Conservation (phyloP, 2,797 vertebrate species). For the Ptychobarbus kaznakovi region DNA sequence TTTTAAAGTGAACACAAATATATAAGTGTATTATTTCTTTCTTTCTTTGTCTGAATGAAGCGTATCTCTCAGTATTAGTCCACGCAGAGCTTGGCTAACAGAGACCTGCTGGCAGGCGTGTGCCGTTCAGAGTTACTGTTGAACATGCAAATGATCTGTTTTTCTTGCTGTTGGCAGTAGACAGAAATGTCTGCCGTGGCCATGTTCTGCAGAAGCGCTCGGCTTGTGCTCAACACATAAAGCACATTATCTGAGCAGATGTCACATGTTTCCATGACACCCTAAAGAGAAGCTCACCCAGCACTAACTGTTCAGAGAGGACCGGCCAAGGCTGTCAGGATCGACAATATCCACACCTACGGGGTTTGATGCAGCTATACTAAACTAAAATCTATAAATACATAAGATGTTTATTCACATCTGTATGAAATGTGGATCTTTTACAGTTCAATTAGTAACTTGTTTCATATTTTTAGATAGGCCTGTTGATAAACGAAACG, state of each 20-base stretch:
- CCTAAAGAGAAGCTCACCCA: conserved; percentile 48
- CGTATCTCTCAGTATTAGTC: neutral
- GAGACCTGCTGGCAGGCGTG: conserved; percentile 13
- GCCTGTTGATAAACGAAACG: neutral
- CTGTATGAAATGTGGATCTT: neutral
- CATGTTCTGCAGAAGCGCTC: conserved; percentile 46
- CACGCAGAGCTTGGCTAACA: conserved; percentile 12
- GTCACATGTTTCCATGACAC: conserved; percentile 77
- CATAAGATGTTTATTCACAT: neutral
- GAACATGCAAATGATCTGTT: conserved; percentile 61
- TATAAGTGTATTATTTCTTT: neutral
- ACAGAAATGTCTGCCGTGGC: conserved; percentile 33
- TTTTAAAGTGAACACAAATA: neutral
- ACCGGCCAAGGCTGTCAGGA: neutral
- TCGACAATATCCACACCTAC: neutral
- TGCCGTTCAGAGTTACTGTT: conserved; percentile 64
- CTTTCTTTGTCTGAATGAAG: neutral
- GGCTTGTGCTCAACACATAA: conserved; percentile 34
- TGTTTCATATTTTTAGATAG: neutral
- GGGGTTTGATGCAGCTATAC: neutral
- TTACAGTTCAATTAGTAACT: neutral
- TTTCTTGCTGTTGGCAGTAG: conserved; percentile 42
- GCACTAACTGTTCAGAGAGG: conserved; percentile 64
- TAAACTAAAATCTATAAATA: neutral
- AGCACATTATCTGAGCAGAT: conserved; percentile 72